Percentiles rank a stretch among this genome's conserved stretches.
These are phyloP conservation scores for Cryptoprocta ferox DNA, from an alignment of 2,797 vertebrate species.

Conservation along the genomic window DNA sequence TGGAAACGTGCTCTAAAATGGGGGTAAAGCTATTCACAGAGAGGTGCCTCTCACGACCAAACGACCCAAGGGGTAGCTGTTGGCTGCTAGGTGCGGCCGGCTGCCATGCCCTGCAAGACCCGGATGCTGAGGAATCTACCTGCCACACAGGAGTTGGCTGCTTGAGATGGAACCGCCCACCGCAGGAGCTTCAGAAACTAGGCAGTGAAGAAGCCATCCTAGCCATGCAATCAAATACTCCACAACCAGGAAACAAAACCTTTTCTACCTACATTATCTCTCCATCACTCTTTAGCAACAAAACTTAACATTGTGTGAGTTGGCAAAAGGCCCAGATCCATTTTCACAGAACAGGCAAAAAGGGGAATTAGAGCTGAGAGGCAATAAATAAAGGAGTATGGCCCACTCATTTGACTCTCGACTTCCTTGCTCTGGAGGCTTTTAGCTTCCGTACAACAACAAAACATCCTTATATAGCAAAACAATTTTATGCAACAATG, in stretches of 20 bases:
- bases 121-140: background rate
- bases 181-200: background rate
- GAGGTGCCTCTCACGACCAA: background rate
- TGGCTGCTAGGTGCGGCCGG: no score
- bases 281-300: background rate
- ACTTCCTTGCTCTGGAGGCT: background rate
- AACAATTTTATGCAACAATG: background rate
- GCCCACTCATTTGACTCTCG: background rate
- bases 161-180: background rate
- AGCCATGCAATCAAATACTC: background rate
- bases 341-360: background rate
- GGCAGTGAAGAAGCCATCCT: background rate
- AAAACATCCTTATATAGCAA: background rate
- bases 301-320: background rate
- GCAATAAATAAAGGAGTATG: background rate
- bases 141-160: rapidly evolving
- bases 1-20: background rate
- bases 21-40: background rate
- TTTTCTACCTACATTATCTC: background rate
- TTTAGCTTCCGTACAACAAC: background rate
- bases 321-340: background rate
- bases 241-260: background rate
- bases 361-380: background rate
- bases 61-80: background rate
- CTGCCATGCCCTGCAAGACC: background rate